Base-by-base conservation (phyloP, 2,888 invertebrate genomes). In the Clunio marinus region DNA sequence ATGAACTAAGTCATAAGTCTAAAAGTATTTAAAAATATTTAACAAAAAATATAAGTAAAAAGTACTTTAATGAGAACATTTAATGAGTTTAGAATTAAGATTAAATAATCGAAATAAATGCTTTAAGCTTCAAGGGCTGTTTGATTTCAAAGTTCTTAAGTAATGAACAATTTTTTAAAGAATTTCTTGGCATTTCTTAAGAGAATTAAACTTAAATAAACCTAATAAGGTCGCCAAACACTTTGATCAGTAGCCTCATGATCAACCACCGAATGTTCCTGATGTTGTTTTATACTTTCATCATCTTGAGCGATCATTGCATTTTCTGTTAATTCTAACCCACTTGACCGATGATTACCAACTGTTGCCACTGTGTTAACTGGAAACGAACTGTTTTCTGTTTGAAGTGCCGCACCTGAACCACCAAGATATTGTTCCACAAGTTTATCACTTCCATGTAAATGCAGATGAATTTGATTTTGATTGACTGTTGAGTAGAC, bases 401-500 rank as follows among this genome's bases (percentile, higher is more conserved):
- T 37, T 75, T 74, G 73, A 17, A 60, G 17, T 83, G 82, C 71
- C 81, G 79, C 58, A 37, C 17, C 27, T 25, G 63, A n/a, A 27
- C 27, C 41, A 1, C 83, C 83, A 70, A 86, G 78, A 72, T 84
- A 86, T 74, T 86, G 86, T 72, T 87, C 87, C 71, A 85, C 73
- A 75, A 86, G 87, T 66, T 87, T 87, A 4, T 82, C 79, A 17
- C 83, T 80, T 62, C 86, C 85, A 77, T 91, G 91, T 27, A 89
- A 77, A 74, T 91, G 91, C 22, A 91, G 82, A 75, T 92, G 91
- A 70, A 91, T 91, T 81, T 91, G 90, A 77, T 91, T 91, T 77
- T 91, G 91, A 76, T 91, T 91, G 67, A 91, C 90, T 24, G 91
- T 91, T 46, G 91, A 63, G 77, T 90, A 89, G 0, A 91, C 80